phyloP scores from a whole-genome alignment of 30 jellyfish, hydroid and myxozoan genomes.

The Clytia hemisphaerica region DNA sequence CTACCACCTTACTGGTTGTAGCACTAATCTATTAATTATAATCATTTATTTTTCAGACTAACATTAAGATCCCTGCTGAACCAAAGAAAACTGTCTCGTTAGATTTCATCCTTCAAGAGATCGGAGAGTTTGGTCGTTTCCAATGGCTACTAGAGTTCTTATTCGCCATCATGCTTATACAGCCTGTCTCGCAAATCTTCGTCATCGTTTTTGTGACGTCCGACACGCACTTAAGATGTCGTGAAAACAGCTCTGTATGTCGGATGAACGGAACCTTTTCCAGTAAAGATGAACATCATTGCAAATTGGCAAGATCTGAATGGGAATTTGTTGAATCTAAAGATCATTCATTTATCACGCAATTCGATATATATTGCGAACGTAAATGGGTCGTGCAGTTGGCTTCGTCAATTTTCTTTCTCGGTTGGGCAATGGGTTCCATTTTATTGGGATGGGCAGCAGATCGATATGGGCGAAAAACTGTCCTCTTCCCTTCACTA shows the following conservation, averaged over 20 bases:
- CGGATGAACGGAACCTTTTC: slow-evolving; percentile 13
- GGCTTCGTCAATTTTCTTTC: slow-evolving; percentile 31
- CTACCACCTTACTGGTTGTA: no score
- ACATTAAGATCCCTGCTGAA: no score
- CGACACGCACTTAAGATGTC: slow-evolving; percentile 25
- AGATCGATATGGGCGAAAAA: slow-evolving; percentile 32
- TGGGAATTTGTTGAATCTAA: no score
- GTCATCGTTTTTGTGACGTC: slow-evolving; percentile 30
- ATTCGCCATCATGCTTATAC: slow-evolving; percentile 14
- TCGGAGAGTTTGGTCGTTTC: slow-evolving; percentile 42
- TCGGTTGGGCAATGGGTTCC: slow-evolving; percentile 59
- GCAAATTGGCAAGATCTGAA: no score
- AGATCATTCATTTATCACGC: no score
- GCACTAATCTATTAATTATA: no score
- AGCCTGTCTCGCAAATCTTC: slow-evolving; percentile 19
- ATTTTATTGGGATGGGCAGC: slow-evolving; percentile 48
- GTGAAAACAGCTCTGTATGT: slow-evolving; percentile 11
- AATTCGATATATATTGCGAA: slow-evolving; percentile 50
- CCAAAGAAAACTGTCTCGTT: no score
- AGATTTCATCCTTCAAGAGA: slow-evolving; percentile 10
- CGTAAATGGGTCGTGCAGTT: slow-evolving; percentile 18
- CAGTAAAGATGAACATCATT: slow-evolving; percentile 15
- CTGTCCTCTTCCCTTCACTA: not conserved
- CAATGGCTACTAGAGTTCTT: slow-evolving; percentile 22
- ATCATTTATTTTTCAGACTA: no score